These are phyloP conservation scores for Salmo trutta DNA, from an alignment of 2,797 vertebrate genomes.

Conservation along the genomic window DNA sequence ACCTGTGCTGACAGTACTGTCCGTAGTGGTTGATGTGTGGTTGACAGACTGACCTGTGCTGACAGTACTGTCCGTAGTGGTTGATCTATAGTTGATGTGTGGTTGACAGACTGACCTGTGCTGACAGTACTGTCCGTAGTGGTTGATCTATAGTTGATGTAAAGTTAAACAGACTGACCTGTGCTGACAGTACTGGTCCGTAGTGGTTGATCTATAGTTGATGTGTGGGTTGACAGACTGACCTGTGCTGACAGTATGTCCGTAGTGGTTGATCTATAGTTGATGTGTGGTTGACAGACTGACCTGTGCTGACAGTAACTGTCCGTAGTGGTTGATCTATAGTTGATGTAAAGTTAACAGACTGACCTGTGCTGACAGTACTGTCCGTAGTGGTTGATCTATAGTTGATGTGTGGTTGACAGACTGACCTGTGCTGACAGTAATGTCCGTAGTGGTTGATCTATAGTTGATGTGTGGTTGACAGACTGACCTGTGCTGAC, in stretches of 20 bases:
- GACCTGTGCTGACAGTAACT: too few relatives aligned
- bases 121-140: too few relatives aligned
- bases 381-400: constrained; percentile 86
- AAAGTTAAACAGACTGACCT: constrained; percentile 72
- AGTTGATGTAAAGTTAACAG: constrained; percentile 12
- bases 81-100: constrained; percentile 42
- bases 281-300: too few relatives aligned
- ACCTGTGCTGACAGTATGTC: constrained; percentile 98
- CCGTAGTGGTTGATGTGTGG: constrained; percentile 79
- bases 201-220: neutral
- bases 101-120: too few relatives aligned
- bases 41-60: constrained; percentile 82
- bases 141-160: neutral
- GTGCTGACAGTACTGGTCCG: constrained; percentile 89
- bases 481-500: constrained; percentile 87
- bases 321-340: neutral
- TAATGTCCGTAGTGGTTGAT: constrained; percentile 88
- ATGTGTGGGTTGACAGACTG: constrained; percentile 16
- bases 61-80: constrained; percentile 95
- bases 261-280: constrained; percentile 79
- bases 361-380: constrained; percentile 94
- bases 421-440: constrained; percentile 90
- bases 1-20: constrained; percentile 98
- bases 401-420: constrained; percentile 9
- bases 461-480: constrained; percentile 9